These are phyloP conservation scores for Samia ricini DNA, from an alignment of 1,140 invertebrate genomes.

Conservation along the genomic window DNA sequence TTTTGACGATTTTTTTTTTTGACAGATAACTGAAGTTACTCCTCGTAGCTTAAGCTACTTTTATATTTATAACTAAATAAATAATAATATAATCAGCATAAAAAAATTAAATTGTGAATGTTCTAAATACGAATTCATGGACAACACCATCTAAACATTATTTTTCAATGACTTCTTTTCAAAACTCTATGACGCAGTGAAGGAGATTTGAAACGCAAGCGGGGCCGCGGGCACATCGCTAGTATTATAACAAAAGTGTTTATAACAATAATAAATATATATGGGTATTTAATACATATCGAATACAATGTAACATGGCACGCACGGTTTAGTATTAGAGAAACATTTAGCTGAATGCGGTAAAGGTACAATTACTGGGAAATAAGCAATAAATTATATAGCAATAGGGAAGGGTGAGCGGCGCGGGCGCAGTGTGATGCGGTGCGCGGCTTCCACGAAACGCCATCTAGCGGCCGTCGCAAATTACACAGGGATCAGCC, in stretches of 20 bases:
- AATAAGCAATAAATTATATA: constrained; percentile 68
- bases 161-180: no score
- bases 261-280: neutral
- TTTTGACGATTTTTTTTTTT: no score
- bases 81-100: no score
- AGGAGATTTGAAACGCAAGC: no score
- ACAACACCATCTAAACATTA: no score
- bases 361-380: constrained; percentile 61
- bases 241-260: neutral
- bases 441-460: constrained; percentile 54
- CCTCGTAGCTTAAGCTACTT: no score
- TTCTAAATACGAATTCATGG: no score
- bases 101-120: no score
- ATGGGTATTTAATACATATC: neutral
- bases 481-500: constrained; percentile 50
- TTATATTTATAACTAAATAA: no score
- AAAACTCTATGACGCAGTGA: no score
- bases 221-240: no score
- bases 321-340: constrained; percentile 37
- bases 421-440: constrained; percentile 56
- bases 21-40: no score
- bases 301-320: neutral
- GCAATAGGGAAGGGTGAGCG: constrained; percentile 21
- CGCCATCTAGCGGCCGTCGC: constrained; percentile 48
- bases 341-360: constrained; percentile 55